Evolutionary conservation across 2,113 vertebrate genomes (phyloP), one percentile per base, ranked within the genome.

Genomic region (Eulemur macaco): DNA sequence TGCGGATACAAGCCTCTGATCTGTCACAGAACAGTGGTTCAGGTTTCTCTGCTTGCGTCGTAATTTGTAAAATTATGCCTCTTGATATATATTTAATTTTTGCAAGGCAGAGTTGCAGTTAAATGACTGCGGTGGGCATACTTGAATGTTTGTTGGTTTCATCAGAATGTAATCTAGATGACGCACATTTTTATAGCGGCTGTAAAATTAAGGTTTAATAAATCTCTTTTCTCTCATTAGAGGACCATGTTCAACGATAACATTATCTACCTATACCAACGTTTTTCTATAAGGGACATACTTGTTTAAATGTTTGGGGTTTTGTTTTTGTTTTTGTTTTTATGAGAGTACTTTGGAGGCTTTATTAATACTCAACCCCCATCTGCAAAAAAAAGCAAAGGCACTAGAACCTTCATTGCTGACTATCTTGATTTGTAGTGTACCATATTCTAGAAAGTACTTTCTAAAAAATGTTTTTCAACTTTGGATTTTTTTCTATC

Each of bases 101-200:
- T 60, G 50, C 52, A 18, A 7, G n/a, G 21, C 86, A 1, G 39
- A 6, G 52, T 63, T 42, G 23, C 63, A 1, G 58, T 21, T 42
- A 17, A 13, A 39, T 58, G 80, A 37, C 6, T 25, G 58, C 31
- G 9, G 58, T 69, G 91, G 45, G 29, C 68, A 14, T 29, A 0
- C 45, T 74, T 68, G 78, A 23, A 10, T 54, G 78, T 81, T 50
- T 27, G 31, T 47, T 52, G 81, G 45, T 88, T 91, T 86, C 90
- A 71, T 31, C 58, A 27, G 80, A 10, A 31, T 42, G 78, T 11
- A 12, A 20, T 47, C 5, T 58, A 47, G 96, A 89, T 98, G 97
- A 98, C 96, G 94, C 94, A 97, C 25, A 0, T 91, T 80, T 92
- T 91, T 91, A 73, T 42, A 45, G 64, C 6, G 73, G 76, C 69